phyloP scores from a whole-genome alignment of 2,888 invertebrate genomes.

The Mesochorus sp. region DNA sequence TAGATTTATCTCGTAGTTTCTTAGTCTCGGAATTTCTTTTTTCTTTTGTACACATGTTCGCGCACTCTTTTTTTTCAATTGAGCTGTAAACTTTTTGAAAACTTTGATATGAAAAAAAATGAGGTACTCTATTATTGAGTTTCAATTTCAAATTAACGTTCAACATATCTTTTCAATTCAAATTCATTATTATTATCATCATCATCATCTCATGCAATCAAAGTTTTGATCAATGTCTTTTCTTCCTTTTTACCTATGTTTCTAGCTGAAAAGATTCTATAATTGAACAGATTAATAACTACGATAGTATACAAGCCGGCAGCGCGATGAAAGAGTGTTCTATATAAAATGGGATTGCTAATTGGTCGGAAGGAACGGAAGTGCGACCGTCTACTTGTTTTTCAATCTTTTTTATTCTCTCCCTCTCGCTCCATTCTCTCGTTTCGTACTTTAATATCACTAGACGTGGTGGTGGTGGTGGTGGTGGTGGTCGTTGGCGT shows the following conservation, averaged over 20 bases:
- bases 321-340: not conserved
- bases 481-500: too few relatives aligned
- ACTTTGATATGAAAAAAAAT: too few relatives aligned
- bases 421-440: not conserved
- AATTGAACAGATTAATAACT: conserved; percentile 24
- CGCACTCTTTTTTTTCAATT: too few relatives aligned
- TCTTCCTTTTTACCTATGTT: not conserved
- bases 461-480: too few relatives aligned
- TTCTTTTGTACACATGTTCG: too few relatives aligned
- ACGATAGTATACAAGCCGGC: not conserved
- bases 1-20: too few relatives aligned
- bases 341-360: not conserved
- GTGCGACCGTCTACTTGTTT: not conserved
- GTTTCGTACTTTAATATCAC: not conserved
- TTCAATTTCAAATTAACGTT: not conserved
- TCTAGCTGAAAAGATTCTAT: not conserved
- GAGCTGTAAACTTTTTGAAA: too few relatives aligned
- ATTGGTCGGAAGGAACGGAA: conserved; percentile 6
- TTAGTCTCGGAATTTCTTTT: too few relatives aligned
- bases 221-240: conserved; percentile 6
- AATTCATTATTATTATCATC: too few relatives aligned
- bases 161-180: not conserved
- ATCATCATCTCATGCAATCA: not conserved
- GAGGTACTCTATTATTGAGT: too few relatives aligned
- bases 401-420: not conserved